A percentile compares a stretch with the other conserved stretches of the same genome.
These are phyloP conservation scores for Dinothrombium tinctorium DNA, from an alignment of 1,140 invertebrate species.

Conservation along the genomic window DNA sequence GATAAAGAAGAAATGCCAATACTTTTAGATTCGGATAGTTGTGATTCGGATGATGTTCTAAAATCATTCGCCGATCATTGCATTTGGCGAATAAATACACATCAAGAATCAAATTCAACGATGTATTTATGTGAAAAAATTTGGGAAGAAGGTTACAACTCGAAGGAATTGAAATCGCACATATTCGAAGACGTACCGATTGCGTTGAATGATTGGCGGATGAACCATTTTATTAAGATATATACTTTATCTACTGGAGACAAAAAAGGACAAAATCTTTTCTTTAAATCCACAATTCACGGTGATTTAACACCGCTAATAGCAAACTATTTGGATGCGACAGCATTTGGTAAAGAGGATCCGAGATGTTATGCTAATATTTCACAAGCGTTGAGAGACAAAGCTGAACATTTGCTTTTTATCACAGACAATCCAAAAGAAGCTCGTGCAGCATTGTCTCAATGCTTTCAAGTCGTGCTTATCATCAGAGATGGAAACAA, in stretches of 20 bases:
- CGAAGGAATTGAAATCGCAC: conserved; percentile 2
- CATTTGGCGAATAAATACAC: conserved; percentile 1
- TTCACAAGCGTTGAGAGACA: background rate
- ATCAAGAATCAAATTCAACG: background rate
- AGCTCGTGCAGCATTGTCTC: too few species aligned
- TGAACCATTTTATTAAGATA: conserved; percentile 8
- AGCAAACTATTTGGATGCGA: conserved; percentile 5
- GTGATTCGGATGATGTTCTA: background rate
- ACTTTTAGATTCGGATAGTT: background rate
- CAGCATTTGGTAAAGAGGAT: conserved; percentile 2
- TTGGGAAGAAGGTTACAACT: conserved; percentile 2
- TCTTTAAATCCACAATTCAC: background rate
- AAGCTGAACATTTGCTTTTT: background rate
- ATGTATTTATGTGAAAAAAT: background rate
- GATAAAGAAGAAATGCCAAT: background rate
- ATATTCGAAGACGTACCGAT: background rate
- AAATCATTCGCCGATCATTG: background rate
- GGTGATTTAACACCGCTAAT: conserved; percentile 3
- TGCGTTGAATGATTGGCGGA: conserved; percentile 5
- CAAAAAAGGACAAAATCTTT: conserved; percentile 1
- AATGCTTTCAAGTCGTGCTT: too few species aligned
- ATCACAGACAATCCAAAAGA: background rate
- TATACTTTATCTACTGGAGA: conserved; percentile 5
- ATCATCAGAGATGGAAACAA: too few species aligned
- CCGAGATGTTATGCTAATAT: background rate